These are phyloP conservation scores for Campaea margaritaria DNA, from an alignment of 2,888 invertebrate genomes.

Conservation along the genomic window DNA sequence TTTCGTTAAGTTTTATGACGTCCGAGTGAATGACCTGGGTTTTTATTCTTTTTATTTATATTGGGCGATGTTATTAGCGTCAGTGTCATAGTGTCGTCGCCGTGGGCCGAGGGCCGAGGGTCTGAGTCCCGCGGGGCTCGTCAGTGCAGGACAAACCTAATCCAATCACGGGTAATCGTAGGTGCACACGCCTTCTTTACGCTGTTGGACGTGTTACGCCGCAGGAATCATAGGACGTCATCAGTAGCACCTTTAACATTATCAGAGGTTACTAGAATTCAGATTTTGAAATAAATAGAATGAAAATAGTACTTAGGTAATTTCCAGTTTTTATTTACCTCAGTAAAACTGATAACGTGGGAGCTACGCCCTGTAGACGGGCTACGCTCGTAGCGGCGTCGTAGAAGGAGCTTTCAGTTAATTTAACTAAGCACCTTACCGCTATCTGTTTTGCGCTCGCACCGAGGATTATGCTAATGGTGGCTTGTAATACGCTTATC, in stretches of 20 bases:
- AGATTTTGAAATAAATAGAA: not conserved
- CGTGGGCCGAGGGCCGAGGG: conserved; percentile 64
- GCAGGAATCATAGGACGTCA: conserved; percentile 21
- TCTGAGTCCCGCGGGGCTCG: conserved; percentile 85
- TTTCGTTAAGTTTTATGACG: conserved; percentile 59
- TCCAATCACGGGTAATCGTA: conserved; percentile 86
- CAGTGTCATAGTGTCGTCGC: conserved; percentile 64
- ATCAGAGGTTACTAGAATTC: not conserved
- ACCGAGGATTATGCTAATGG: conserved; percentile 79
- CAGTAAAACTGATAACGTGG: conserved; percentile 55
- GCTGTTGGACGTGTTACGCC: conserved; percentile 45
- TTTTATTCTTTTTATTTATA: conserved; percentile 70
- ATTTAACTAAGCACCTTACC: conserved; percentile 83
- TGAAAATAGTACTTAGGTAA: not conserved
- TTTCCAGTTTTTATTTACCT: conserved; percentile 40
- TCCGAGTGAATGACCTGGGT: conserved; percentile 54
- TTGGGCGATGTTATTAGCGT: conserved; percentile 66
- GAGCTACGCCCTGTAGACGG: conserved; percentile 44
- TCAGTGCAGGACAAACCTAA: conserved; percentile 86
- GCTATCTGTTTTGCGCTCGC: conserved; percentile 80
- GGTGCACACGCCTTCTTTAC: conserved; percentile 69
- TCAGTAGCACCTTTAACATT: conserved; percentile 17
- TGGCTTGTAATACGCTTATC: conserved; percentile 80
- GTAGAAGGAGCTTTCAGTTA: conserved; percentile 64
- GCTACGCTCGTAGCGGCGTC: conserved; percentile 50